phyloP scores from a whole-genome alignment of 2,888 invertebrate species.

The Drosophila meridiana region DNA sequence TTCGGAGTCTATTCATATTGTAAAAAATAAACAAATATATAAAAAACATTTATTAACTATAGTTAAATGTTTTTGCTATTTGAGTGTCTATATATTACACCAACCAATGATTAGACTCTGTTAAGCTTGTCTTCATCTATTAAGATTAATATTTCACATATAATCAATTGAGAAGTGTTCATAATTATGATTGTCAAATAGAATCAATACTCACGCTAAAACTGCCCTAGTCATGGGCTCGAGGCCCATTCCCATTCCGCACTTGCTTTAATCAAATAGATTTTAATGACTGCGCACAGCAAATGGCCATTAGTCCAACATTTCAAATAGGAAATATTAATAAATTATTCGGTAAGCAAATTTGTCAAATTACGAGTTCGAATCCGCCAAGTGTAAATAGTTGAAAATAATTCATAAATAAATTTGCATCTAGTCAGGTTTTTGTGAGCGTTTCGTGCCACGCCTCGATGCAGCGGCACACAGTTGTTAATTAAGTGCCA shows the following conservation, averaged over 20 bases:
- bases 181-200: not conserved
- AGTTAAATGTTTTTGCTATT: not conserved
- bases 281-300: not conserved
- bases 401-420: constrained; percentile 29
- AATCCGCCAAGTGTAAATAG: constrained; percentile 15
- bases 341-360: constrained; percentile 8
- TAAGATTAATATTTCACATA: too few species aligned
- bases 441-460: constrained; percentile 42
- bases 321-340: not conserved
- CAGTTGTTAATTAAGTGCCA: constrained; percentile 81
- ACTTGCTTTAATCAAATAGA: not conserved
- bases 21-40: too few species aligned
- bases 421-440: constrained; percentile 47
- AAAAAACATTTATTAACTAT: too few species aligned
- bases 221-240: not conserved
- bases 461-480: constrained; percentile 72
- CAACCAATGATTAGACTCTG: too few species aligned
- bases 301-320: not conserved
- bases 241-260: not conserved
- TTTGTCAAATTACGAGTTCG: constrained; percentile 13
- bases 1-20: too few species aligned
- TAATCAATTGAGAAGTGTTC: not conserved
- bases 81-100: too few species aligned
- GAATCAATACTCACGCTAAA: not conserved
- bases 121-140: too few species aligned